A percentile compares a stretch with the other conserved stretches of the same genome.
These are phyloP conservation scores for Rhabdornis inornatus DNA, from an alignment of 2,113 vertebrate species.

Conservation along the genomic window DNA sequence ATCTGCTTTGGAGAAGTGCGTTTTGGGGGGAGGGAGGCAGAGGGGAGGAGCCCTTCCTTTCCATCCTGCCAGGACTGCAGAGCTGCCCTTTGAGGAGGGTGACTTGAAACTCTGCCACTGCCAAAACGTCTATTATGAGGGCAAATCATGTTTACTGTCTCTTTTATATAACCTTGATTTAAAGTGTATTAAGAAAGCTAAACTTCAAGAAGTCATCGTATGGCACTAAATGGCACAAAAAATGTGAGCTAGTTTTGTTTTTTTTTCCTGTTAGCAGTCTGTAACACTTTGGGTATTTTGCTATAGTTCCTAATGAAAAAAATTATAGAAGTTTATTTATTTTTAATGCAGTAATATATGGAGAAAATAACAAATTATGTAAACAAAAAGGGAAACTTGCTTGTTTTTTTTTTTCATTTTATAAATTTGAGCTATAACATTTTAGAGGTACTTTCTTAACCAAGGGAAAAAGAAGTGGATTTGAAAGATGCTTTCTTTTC, in stretches of 20 bases:
- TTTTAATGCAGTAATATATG: constrained; percentile 85
- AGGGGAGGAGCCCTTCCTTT: background rate
- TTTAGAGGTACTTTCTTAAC: constrained; percentile 66
- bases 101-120: constrained; percentile 33
- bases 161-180: constrained; percentile 73
- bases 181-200: constrained; percentile 63
- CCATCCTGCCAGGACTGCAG: constrained; percentile 56
- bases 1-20: constrained; percentile 9
- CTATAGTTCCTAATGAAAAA: constrained; percentile 76
- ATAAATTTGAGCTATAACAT: constrained; percentile 75
- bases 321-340: constrained; percentile 81
- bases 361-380: constrained; percentile 77
- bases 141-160: constrained; percentile 71
- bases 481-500: constrained; percentile 65
- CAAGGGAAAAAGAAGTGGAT: background rate
- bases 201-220: constrained; percentile 70
- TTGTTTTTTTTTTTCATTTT: constrained; percentile 73
- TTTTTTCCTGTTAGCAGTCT: constrained; percentile 70
- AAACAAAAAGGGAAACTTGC: constrained; percentile 70
- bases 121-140: constrained; percentile 61
- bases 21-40: background rate
- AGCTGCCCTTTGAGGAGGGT: constrained; percentile 28
- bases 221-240: constrained; percentile 74
- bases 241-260: constrained; percentile 62
- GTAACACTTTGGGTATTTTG: constrained; percentile 79